These are phyloP conservation scores for Nomada flava DNA, from an alignment of 2,888 invertebrate genomes.

Conservation along the genomic window DNA sequence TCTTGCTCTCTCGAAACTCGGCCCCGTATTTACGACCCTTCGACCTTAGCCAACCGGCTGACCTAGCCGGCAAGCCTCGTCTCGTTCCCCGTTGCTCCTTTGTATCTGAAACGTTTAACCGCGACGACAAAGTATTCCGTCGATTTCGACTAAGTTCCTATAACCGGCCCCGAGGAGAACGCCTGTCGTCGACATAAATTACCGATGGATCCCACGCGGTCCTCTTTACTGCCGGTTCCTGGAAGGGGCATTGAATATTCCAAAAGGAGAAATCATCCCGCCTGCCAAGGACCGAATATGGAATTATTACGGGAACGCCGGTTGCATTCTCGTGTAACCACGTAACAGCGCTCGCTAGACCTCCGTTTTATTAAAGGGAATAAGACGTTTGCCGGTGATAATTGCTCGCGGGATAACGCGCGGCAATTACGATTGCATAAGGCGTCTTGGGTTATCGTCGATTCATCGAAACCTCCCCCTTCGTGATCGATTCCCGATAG, in stretches of 20 bases:
- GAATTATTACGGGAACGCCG: background rate
- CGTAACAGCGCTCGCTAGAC: too few relatives aligned
- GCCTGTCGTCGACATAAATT: constrained; percentile 70
- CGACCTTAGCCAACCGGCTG: constrained; percentile 66
- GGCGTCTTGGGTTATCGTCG: constrained; percentile 35
- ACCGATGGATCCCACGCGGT: constrained; percentile 48
- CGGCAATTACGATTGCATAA: constrained; percentile 52
- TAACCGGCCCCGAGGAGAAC: constrained; percentile 12
- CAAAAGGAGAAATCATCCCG: constrained; percentile 39
- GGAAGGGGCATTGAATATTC: constrained; percentile 57
- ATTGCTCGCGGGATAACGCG: constrained; percentile 27
- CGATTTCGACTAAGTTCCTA: constrained; percentile 43
- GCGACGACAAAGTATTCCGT: constrained; percentile 75
- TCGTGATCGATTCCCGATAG: constrained; percentile 51
- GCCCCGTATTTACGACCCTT: constrained; percentile 80
- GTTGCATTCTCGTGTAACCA: background rate
- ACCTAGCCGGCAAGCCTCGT: constrained; percentile 62
- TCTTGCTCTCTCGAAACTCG: constrained; percentile 80
- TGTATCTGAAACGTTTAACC: constrained; percentile 78
- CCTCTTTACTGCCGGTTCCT: constrained; percentile 62
- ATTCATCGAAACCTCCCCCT: constrained; percentile 45
- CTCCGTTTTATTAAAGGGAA: constrained; percentile 30
- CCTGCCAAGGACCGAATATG: background rate
- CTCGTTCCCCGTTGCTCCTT: constrained; percentile 59
- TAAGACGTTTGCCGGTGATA: constrained; percentile 56